phyloP scores from a whole-genome alignment of 2,888 invertebrate genomes.

The Pristionchus maxplancki region DNA sequence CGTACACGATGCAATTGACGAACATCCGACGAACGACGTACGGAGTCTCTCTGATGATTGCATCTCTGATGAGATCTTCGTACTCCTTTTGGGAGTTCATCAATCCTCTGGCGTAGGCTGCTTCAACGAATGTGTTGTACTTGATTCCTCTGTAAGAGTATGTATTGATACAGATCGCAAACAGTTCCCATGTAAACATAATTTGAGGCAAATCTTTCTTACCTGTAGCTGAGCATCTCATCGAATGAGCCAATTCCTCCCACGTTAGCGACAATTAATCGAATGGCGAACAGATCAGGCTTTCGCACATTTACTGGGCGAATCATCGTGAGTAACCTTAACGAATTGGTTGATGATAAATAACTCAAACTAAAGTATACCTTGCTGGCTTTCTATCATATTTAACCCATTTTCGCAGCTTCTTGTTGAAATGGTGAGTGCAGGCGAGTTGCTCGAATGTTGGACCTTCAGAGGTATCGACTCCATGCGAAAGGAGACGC shows the following conservation, averaged over 20 bases:
- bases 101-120: background rate
- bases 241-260: background rate
- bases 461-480: background rate
- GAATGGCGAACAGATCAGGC: background rate
- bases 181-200: too few relatives aligned
- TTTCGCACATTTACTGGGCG: background rate
- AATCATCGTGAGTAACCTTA: background rate
- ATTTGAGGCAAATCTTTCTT: background rate
- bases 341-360: too few relatives aligned
- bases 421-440: background rate
- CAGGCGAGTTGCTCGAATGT: conserved; percentile 1
- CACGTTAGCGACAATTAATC: background rate
- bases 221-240: background rate
- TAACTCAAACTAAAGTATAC: too few relatives aligned
- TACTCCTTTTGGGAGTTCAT: conserved; percentile 27
- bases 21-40: background rate
- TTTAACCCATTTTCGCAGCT: background rate
- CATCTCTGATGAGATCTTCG: background rate
- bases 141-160: background rate
- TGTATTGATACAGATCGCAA: too few relatives aligned
- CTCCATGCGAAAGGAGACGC: too few relatives aligned
- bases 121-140: background rate
- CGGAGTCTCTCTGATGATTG: background rate
- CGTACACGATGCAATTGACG: background rate
- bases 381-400: background rate